Percentiles rank a stretch among this genome's conserved stretches.
phyloP scores from a whole-genome alignment of 2,888 invertebrate genomes.

The Reticulitermes lucifugus region DNA sequence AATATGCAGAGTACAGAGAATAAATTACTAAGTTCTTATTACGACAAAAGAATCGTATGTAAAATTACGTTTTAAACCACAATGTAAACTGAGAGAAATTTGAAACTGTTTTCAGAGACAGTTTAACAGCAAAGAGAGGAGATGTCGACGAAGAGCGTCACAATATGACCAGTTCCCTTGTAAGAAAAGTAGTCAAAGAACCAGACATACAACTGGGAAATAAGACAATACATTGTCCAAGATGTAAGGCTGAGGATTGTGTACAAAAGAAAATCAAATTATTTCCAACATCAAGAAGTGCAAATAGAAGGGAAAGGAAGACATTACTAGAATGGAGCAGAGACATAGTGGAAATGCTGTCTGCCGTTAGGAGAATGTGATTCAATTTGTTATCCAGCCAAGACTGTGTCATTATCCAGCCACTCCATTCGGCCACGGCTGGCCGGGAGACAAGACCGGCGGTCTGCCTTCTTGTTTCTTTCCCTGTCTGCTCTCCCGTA shows the following conservation, averaged over 20 bases:
- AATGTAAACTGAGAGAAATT: too few relatives aligned
- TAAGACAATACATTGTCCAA: background rate
- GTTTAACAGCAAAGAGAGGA: too few relatives aligned
- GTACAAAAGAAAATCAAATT: too few relatives aligned
- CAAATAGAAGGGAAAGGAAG: background rate
- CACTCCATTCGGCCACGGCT: background rate
- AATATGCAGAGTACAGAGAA: too few relatives aligned
- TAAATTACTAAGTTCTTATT: too few relatives aligned
- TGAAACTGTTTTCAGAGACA: too few relatives aligned
- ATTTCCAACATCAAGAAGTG: background rate
- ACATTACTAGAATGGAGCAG: background rate
- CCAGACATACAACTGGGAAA: too few relatives aligned
- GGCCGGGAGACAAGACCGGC: background rate
- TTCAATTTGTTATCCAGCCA: background rate
- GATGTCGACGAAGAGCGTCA: too few relatives aligned
- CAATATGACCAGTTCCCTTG: too few relatives aligned
- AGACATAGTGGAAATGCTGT: background rate
- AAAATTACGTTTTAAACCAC: too few relatives aligned
- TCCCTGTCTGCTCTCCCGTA: background rate
- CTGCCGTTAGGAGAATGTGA: background rate
- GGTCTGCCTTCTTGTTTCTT: background rate
- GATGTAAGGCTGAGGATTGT: background rate
- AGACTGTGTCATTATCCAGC: background rate
- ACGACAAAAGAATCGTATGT: too few relatives aligned
- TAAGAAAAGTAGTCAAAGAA: too few relatives aligned